These are phyloP conservation scores for Rhinopomastus cyanomelas DNA, from an alignment of 2,113 vertebrate genomes.

Conservation along the genomic window DNA sequence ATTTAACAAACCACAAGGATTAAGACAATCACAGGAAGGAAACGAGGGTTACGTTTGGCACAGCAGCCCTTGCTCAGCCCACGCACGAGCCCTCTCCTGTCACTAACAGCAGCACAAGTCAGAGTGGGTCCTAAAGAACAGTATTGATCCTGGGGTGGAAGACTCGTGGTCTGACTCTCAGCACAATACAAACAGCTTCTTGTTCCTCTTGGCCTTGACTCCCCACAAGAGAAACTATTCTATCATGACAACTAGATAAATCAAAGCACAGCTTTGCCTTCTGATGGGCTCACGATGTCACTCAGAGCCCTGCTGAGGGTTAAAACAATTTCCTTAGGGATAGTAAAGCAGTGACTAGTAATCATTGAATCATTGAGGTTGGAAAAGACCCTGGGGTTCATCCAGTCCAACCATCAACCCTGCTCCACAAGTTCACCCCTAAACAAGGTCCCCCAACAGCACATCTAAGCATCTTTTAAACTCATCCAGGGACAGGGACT, in stretches of 20 bases:
- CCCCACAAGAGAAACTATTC: background rate
- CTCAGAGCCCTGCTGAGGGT: background rate
- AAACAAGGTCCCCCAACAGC: too few relatives aligned
- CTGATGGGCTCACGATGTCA: rapidly evolving
- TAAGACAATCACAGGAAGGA: slow-evolving; percentile 10
- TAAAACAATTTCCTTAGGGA: background rate
- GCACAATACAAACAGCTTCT: background rate
- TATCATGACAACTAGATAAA: background rate
- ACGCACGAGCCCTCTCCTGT: background rate
- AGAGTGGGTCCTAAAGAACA: background rate
- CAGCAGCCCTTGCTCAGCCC: background rate
- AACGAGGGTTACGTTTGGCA: background rate
- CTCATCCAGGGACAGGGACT: too few relatives aligned
- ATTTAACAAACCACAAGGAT: slow-evolving; percentile 38
- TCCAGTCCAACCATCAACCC: too few relatives aligned
- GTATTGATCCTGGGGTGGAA: too few relatives aligned
- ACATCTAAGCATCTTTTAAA: too few relatives aligned
- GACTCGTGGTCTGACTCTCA: background rate
- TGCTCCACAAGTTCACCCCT: too few relatives aligned
- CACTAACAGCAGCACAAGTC: background rate
- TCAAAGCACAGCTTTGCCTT: background rate
- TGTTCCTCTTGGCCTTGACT: background rate
- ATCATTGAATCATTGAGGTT: too few relatives aligned
- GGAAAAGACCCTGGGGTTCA: too few relatives aligned
- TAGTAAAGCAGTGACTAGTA: background rate